phyloP scores from a whole-genome alignment of 1,140 invertebrate species.

The Neuroterus valhalla region DNA sequence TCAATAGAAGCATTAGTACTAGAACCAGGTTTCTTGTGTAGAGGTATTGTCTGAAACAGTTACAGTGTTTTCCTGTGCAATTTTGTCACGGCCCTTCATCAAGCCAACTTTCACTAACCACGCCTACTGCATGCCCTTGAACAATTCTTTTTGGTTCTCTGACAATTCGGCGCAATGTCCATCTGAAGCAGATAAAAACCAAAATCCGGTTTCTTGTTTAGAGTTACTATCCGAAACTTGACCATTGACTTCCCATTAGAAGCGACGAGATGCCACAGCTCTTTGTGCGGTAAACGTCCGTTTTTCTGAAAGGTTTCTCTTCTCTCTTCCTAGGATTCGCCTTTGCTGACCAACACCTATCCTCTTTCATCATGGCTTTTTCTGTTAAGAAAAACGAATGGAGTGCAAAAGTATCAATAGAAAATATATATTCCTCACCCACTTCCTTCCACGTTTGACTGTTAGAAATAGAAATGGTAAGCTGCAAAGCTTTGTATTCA shows the following conservation, averaged over 20 bases:
- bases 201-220: constrained; percentile 12
- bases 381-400: constrained; percentile 41
- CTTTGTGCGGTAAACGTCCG: constrained; percentile 36
- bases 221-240: constrained; percentile 11
- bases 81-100: no score
- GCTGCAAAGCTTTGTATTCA: no score
- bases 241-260: constrained; percentile 23
- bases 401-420: constrained; percentile 33
- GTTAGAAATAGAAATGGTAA: no score
- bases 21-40: no score
- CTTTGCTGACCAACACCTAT: constrained; percentile 1
- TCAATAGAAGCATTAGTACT: no score
- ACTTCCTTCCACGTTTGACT: neutral
- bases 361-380: constrained; percentile 20
- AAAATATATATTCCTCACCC: neutral
- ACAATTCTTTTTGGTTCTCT: neutral
- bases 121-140: neutral
- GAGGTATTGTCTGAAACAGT: no score
- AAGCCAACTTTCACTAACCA: no score
- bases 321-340: neutral
- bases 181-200: constrained; percentile 15
- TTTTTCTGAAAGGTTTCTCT: constrained; percentile 38
- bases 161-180: constrained; percentile 2
- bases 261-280: constrained; percentile 38
- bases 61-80: no score